Base-by-base conservation (phyloP, 2,888 invertebrate genomes). In the Callosobruchus maculatus region DNA sequence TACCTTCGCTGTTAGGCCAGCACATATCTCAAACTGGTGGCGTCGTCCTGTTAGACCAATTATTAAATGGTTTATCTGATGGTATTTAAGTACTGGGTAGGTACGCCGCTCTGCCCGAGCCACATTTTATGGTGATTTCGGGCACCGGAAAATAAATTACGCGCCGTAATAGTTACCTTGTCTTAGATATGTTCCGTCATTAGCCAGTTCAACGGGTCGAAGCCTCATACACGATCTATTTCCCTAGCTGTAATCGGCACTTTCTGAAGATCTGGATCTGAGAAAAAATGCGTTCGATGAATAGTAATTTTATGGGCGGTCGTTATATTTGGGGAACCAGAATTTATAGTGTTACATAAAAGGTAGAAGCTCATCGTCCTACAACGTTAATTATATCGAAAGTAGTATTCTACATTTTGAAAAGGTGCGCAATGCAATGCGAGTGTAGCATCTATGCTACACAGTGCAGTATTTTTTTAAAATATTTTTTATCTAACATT, bases 61-160 rank as follows among this genome's bases (percentile, higher is more conserved):
- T 82, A 82, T 82, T 82, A 80, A 81, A 80, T 76, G 73, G 77
- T 81, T 83, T 83, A 83, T 83, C 83, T 82, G 82, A 82, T 83
- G 81, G 75, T 72, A 79, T 76, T 78, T 79, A 79, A 77, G 77
- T 78, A 78, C 79, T 76, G 75, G 77, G 75, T 78, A 76, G 78
- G 78, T 80, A 80, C 77, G 13, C 1, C 7, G 49, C 13, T 49
- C 49, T 5, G 49, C 13, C 3, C 5, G 13, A 49, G 49, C 49
- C 4, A 49, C 49, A 49, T 49, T 49, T 49, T 49, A 49, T 49
- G 49, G 49, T 49, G 49, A 49, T 49, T 49, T 49, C 13, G 49
- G 49, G 49, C 18, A 49, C 49, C 49, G 13, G 49, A 49, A 49
- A 49, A 49, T 49, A 49, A 49, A 49, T 49, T 49, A 49, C 49